Evolutionary conservation across 2,888 invertebrate genomes (phyloP).

Genomic region (Orthosia incerta): DNA sequence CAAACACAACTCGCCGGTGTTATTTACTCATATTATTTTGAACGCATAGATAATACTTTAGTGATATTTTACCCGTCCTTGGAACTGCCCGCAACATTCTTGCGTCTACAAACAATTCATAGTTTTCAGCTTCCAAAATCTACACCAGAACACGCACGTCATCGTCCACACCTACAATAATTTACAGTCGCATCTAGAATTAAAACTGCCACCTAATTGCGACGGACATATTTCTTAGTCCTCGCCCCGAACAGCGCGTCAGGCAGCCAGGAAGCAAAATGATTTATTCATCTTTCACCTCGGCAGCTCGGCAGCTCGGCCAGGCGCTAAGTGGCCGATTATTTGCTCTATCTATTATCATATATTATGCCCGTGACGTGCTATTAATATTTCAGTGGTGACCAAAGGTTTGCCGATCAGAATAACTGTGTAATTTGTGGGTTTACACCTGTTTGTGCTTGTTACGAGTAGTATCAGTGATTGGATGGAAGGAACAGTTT

Average conservation of each 20-base stretch:
- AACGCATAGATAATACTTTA: too few species aligned
- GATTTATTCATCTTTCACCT: constrained; percentile 68
- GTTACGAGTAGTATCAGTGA: constrained; percentile 13
- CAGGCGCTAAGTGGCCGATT: constrained; percentile 63
- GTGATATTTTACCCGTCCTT: too few species aligned
- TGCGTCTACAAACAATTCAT: neutral
- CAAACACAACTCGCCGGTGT: too few species aligned
- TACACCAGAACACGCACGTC: neutral
- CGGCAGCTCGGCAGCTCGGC: constrained; percentile 53
- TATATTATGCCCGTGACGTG: constrained; percentile 63
- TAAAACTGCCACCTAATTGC: constrained; percentile 64
- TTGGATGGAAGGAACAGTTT: neutral
- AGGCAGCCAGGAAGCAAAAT: constrained; percentile 62
- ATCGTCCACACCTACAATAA: constrained; percentile 20
- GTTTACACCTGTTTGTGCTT: constrained; percentile 35
- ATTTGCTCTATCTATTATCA: constrained; percentile 66
- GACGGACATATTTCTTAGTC: constrained; percentile 58
- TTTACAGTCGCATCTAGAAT: constrained; percentile 45
- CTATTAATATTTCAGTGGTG: constrained; percentile 61
- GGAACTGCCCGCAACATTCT: too few species aligned
- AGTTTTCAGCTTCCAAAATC: neutral
- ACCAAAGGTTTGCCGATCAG: constrained; percentile 55
- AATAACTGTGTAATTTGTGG: constrained; percentile 48
- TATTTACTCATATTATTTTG: too few species aligned
- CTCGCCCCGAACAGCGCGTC: neutral